Evolutionary conservation across 2,888 invertebrate species (phyloP).

Genomic region (Alsophila aescularia): DNA sequence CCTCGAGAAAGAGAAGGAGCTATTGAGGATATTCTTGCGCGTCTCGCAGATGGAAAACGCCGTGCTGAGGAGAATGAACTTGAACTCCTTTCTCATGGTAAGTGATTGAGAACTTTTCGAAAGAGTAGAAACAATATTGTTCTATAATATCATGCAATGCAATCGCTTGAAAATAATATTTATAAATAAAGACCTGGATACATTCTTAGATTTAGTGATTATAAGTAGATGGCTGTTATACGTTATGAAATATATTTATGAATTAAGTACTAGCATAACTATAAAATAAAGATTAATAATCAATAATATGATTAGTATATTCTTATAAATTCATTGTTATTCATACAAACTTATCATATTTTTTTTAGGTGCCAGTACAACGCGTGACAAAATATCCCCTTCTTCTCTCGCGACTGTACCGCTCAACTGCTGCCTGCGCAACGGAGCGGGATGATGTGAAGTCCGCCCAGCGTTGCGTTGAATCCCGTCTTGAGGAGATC

Average conservation of each 20-base stretch:
- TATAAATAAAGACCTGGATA: too few species aligned
- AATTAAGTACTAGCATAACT: too few species aligned
- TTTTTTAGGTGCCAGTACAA: conserved; percentile 93
- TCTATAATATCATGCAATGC: too few species aligned
- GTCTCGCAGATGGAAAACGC: conserved; percentile 99
- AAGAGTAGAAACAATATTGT: too few species aligned
- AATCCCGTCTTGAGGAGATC: conserved; percentile 96
- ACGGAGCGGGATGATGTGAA: conserved; percentile 93
- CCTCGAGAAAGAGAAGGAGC: conserved; percentile 97
- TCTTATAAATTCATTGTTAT: too few species aligned
- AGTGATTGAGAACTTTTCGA: conserved; percentile 34
- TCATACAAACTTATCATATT: neutral
- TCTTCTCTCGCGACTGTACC: conserved; percentile 93
- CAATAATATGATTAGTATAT: too few species aligned
- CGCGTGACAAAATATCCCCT: conserved; percentile 98
- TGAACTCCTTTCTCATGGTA: conserved; percentile 99
- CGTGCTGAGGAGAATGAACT: conserved; percentile 95
- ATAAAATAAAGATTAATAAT: too few species aligned
- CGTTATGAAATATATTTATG: too few species aligned
- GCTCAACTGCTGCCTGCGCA: conserved; percentile 94
- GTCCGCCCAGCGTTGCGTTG: conserved; percentile 96
- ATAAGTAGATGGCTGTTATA: too few species aligned
- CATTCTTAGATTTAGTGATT: too few species aligned
- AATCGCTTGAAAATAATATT: too few species aligned
- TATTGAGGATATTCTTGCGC: conserved; percentile 95